These are phyloP conservation scores for Echinarachnius parma DNA, from an alignment of 53 echinoderm and acorn worm genomes.

Conservation along the genomic window DNA sequence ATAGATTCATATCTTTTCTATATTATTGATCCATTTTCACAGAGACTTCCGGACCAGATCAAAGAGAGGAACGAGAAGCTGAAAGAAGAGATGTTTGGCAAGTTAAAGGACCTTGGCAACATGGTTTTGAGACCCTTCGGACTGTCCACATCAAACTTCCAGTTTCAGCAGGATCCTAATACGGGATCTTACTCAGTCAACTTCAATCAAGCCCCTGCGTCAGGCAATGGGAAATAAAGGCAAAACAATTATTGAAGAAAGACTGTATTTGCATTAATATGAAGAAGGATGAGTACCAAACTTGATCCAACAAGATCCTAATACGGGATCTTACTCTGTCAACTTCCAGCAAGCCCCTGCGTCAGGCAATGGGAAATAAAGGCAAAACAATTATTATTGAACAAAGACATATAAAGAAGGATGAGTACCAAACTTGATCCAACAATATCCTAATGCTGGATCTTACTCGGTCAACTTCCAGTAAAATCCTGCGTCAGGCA, in stretches of 20 bases:
- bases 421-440: too few species aligned
- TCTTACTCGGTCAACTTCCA: too few species aligned
- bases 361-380: slow-evolving; percentile 67
- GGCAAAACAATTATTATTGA: too few species aligned
- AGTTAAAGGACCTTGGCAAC: slow-evolving; percentile 92
- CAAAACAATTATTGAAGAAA: too few species aligned
- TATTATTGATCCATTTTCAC: slow-evolving; percentile 17
- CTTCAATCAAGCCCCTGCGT: slow-evolving; percentile 60
- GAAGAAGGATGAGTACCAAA: too few species aligned
- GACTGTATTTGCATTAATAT: too few species aligned
- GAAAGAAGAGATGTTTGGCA: slow-evolving; percentile 93
- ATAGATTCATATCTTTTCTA: too few species aligned
- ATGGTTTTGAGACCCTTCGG: slow-evolving; percentile 90
- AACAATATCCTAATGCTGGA: too few species aligned
- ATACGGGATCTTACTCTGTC: slow-evolving; percentile 82
- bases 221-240: slow-evolving; percentile 74
- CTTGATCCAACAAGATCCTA: slow-evolving; percentile 84
- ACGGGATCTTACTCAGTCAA: slow-evolving; percentile 90
- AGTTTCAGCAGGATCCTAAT: slow-evolving; percentile 81
- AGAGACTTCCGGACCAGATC: slow-evolving; percentile 94
- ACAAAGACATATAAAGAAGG: too few species aligned
- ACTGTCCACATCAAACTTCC: slow-evolving; percentile 85
- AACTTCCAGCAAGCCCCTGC: slow-evolving; percentile 72
- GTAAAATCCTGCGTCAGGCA: too few species aligned
- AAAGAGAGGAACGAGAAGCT: slow-evolving; percentile 90